phyloP scores from a whole-genome alignment of 2,888 invertebrate species.

The Sphaeridia pumilis region DNA sequence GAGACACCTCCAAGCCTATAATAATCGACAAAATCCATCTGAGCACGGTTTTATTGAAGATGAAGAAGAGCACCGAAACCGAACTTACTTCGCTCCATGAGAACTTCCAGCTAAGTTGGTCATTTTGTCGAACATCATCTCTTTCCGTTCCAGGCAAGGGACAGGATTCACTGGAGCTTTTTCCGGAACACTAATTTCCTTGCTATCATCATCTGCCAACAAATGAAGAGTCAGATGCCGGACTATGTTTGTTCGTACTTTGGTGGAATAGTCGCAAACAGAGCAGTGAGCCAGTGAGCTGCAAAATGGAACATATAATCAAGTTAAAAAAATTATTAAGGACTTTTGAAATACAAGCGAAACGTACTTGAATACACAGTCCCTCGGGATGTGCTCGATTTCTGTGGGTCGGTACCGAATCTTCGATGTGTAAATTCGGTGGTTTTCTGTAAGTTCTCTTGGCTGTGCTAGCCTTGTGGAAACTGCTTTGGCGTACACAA shows the following conservation, averaged over 20 bases:
- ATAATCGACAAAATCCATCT: not conserved
- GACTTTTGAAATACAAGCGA: not conserved
- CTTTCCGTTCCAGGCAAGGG: slow-evolving; percentile 61
- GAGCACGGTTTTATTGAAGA: slow-evolving; percentile 1
- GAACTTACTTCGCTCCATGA: slow-evolving; percentile 32
- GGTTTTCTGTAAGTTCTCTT: slow-evolving; percentile 20
- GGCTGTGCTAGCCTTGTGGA: slow-evolving; percentile 13
- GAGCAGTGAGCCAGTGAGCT: slow-evolving; percentile 35
- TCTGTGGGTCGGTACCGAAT: slow-evolving; percentile 48
- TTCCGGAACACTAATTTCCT: slow-evolving; percentile 41
- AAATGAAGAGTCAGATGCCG: slow-evolving; percentile 56
- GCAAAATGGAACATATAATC: slow-evolving; percentile 11
- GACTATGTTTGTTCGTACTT: slow-evolving; percentile 50
- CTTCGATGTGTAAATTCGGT: slow-evolving; percentile 19
- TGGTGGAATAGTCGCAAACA: slow-evolving; percentile 36
- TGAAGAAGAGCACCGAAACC: not conserved
- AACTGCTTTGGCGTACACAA: slow-evolving; percentile 35
- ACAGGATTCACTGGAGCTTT: slow-evolving; percentile 70
- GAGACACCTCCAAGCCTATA: slow-evolving; percentile 23
- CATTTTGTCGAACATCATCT: slow-evolving; percentile 75
- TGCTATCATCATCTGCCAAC: slow-evolving; percentile 32
- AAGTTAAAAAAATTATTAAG: slow-evolving; percentile 7
- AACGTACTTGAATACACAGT: slow-evolving; percentile 51
- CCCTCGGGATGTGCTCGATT: slow-evolving; percentile 51
- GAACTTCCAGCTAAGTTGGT: slow-evolving; percentile 67